Base-by-base conservation (phyloP, 1,140 invertebrate genomes). In the Drosophila bifasciata region DNA sequence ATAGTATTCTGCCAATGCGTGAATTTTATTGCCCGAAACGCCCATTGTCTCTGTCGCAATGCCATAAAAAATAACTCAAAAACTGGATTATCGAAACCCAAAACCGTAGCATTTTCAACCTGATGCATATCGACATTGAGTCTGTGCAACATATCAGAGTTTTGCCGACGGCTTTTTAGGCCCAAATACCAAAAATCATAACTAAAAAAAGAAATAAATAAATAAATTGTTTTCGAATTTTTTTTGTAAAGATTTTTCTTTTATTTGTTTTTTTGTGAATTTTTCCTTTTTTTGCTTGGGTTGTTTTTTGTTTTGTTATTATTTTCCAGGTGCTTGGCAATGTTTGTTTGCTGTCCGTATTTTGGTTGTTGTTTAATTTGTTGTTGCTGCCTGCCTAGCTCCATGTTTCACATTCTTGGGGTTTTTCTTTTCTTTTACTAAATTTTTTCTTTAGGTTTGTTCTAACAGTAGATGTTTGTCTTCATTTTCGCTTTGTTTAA, bases 231-330 rank as follows among this genome's bases (percentile, higher is more conserved):
- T 68, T 64, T 45, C 19, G 4, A 21, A 45, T 69, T 49, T 66
- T 88, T 88, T 88, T 89, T 89, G 83, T 79, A 88, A 88, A 88
- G 83, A 88, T 70, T 88, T 88, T 86, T 88, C 72, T 85, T 89
- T 88, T 88, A 88, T 88, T 88, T 88, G 78, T 85, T 79, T 77
- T 61, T 88, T 88, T 78, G 57, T 69, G 60, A 58, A 58, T 83
- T 86, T 84, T n/a, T n/a, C n/a, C n/a, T n/a, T n/a, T n/a, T n/a
- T 76, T 76, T 56, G 78, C 68, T 76, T 56, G 8, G 39, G 53
- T 52, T 56, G 79, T 86, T 80, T 63, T 44, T 69, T 7, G 57
- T 44, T 69, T 73, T 70, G 32, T 69, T 79, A 68, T 68, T 68
- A 68, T 60, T 66, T 66, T 61, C 68, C 76, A 79, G 76, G 77